Evolutionary conservation across 2,113 vertebrate genomes (phyloP).

Genomic region (Genyomyrus donnyi): DNA sequence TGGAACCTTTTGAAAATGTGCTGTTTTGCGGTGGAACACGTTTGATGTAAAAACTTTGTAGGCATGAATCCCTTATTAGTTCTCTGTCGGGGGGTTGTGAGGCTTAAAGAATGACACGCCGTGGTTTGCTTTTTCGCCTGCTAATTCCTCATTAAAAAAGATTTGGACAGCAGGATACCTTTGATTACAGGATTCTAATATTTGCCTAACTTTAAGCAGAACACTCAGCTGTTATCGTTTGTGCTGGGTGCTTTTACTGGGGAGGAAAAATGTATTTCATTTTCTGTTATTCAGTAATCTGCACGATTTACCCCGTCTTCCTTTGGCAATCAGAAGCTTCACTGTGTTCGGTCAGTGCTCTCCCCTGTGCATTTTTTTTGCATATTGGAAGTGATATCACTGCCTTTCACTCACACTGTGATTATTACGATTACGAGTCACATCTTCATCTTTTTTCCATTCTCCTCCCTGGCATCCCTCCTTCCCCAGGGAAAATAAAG

Average conservation of each 20-base stretch:
- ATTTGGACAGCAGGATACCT: conserved; percentile 47
- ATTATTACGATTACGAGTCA: conserved; percentile 10
- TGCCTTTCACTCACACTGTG: background rate
- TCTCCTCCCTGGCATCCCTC: conserved; percentile 29
- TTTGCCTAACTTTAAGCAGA: conserved; percentile 46
- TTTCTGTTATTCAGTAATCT: conserved; percentile 23
- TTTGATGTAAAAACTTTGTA: conserved; percentile 35
- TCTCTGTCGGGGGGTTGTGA: conserved; percentile 17
- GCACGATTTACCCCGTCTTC: background rate
- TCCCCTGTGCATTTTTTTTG: background rate
- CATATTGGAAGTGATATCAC: background rate
- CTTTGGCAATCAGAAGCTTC: background rate
- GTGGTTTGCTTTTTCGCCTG: conserved; percentile 42
- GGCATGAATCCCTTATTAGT: conserved; percentile 39
- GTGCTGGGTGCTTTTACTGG: conserved; percentile 29
- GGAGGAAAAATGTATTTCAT: conserved; percentile 31
- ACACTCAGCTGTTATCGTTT: conserved; percentile 41
- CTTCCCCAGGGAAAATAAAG: conserved; percentile 24
- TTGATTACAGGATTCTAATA: conserved; percentile 47
- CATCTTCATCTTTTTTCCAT: background rate
- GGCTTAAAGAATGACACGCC: conserved; percentile 35
- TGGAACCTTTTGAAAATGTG: conserved; percentile 31
- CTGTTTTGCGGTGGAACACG: conserved; percentile 37
- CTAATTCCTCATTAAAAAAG: conserved; percentile 56
- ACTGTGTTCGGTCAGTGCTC: background rate